Evolutionary conservation across 2,888 invertebrate species (phyloP).

Genomic region (Cerceris ruficornis): DNA sequence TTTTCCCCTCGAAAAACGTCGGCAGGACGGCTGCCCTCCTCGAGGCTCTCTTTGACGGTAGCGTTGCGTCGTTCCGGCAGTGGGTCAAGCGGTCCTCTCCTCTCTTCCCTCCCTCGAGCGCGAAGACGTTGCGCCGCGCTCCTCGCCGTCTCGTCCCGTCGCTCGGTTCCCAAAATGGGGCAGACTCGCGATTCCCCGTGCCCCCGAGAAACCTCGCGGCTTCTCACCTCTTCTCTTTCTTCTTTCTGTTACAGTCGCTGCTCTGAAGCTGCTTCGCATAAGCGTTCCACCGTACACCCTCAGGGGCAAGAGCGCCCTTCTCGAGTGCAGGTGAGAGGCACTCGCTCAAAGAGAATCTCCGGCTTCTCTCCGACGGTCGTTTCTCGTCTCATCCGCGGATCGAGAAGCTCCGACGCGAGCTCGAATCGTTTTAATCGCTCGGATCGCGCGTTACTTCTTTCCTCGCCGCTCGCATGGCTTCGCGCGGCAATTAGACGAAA

Average conservation of each 20-base stretch:
- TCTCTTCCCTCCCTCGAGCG: not conserved
- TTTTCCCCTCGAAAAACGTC: constrained; percentile 42
- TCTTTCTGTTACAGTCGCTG: constrained; percentile 77
- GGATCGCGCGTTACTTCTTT: no score
- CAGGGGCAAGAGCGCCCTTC: constrained; percentile 80
- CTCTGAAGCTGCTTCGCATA: constrained; percentile 80
- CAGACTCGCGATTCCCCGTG: no score
- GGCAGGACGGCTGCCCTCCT: constrained; percentile 24
- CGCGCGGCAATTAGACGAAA: not conserved
- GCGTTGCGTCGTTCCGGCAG: constrained; percentile 46
- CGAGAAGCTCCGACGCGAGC: not conserved
- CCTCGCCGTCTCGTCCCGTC: not conserved
- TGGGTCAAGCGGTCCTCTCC: constrained; percentile 63
- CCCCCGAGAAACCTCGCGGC: no score
- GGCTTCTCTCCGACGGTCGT: not conserved
- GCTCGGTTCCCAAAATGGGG: not conserved
- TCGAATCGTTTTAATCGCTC: not conserved
- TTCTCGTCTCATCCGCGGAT: not conserved
- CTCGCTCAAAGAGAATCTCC: not conserved
- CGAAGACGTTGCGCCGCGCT: no score
- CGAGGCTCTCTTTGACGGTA: constrained; percentile 47
- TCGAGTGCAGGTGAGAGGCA: constrained; percentile 79
- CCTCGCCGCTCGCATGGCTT: not conserved
- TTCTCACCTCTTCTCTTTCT: not conserved
- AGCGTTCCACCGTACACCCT: constrained; percentile 81